Conservation (phyloP, 2,113 vertebrate genomes). For the Lophura nycthemera region DNA sequence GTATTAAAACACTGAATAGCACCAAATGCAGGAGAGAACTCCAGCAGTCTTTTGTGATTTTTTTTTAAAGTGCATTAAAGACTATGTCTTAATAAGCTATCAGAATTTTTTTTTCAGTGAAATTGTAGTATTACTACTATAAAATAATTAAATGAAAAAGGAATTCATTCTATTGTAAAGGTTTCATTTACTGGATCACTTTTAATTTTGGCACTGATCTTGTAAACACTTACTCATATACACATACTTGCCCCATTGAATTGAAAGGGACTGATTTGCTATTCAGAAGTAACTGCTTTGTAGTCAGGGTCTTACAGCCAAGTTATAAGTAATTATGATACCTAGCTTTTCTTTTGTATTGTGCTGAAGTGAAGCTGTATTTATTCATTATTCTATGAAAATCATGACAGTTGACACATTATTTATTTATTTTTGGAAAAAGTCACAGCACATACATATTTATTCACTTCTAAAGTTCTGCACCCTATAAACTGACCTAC, state of each 20-base stretch:
- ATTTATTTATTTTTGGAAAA: neutral
- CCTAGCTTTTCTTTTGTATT: neutral
- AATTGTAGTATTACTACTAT: neutral
- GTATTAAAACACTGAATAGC: neutral
- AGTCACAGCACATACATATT: neutral
- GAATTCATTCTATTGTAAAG: neutral
- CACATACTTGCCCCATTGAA: neutral
- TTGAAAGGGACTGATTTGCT: neutral
- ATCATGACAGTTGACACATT: neutral
- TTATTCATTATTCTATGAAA: neutral
- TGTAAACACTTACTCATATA: neutral
- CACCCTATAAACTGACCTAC: neutral
- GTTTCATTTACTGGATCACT: neutral
- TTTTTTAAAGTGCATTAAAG: neutral
- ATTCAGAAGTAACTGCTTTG: neutral
- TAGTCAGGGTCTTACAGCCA: neutral
- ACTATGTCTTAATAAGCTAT: neutral
- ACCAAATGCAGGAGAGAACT: neutral
- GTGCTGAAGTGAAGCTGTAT: neutral
- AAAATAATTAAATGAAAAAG: neutral
- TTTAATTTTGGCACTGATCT: constrained; percentile 24
- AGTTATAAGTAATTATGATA: neutral
- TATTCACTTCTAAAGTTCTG: neutral
- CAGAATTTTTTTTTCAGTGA: neutral
- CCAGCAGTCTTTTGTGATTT: neutral